Evolutionary conservation across 1,140 invertebrate species (phyloP), one percentile per base, ranked within the genome.

Genomic region (Sminthurides bifidus): DNA sequence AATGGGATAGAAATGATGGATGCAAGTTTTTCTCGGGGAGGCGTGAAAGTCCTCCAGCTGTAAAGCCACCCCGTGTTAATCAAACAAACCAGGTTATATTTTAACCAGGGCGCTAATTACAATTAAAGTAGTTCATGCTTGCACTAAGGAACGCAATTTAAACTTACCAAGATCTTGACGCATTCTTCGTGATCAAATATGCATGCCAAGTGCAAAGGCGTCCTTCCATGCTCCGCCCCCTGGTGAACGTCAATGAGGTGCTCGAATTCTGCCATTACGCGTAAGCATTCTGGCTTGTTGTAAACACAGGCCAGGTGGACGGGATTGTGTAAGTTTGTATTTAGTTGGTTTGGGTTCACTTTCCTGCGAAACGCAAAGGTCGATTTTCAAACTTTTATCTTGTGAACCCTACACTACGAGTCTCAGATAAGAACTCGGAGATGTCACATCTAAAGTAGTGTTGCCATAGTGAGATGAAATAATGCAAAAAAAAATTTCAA

Each of bases 1-100:
- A 56, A 91, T 89, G 2, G 87, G 84, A 70, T 86, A 89, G 69
- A 85, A 89, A 12, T 87, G 87, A 73, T 87, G 85, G 68, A 85
- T 82, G 72, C 85, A 88, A 1, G 81, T 77, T 57, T 75, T 76
- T 62, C 80, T 77, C 24, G 81, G 81, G 67, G 77, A 78, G 43
- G 81, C 82, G 57, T 77, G 80, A 60, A 84, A 76, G 59, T 84
- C 79, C 31, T 77, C 79, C 43, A 87, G 80, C 84, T 86, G 21
- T 10, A 44, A 15, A 12, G 12, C 21, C n/a, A n/a, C n/a, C n/a
- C n/a, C n/a, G n/a, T n/a, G n/a, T n/a, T n/a, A n/a, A n/a, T n/a
- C n/a, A n/a, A n/a, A n/a, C n/a, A n/a, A n/a, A n/a, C n/a, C n/a
- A n/a, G n/a, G n/a, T n/a, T n/a, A n/a, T n/a, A n/a, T n/a, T n/a